Conservation (phyloP, 2,888 invertebrate genomes). For the Mesorhabditis spiculigera region DNA sequence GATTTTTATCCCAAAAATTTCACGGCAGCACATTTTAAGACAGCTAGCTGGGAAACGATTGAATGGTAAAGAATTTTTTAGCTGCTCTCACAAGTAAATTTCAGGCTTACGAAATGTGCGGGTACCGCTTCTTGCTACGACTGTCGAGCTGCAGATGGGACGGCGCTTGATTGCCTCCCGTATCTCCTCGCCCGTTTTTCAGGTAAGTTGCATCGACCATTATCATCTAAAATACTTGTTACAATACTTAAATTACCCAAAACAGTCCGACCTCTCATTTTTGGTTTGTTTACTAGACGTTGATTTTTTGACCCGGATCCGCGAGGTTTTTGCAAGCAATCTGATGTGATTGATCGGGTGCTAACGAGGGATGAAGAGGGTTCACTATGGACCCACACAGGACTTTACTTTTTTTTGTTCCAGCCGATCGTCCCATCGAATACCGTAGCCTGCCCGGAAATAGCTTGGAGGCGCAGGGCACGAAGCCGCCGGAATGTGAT, state of each 20-base stretch:
- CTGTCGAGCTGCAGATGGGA: background rate
- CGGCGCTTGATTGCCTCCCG: background rate
- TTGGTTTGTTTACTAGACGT: too few relatives aligned
- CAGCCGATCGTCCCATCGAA: conserved; percentile 3
- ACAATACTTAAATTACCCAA: too few relatives aligned
- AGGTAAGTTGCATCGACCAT: background rate
- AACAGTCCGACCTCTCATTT: too few relatives aligned
- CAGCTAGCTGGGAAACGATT: background rate
- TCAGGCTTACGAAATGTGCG: background rate
- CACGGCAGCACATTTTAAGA: background rate
- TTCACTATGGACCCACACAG: too few relatives aligned
- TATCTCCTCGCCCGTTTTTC: background rate
- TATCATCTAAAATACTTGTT: too few relatives aligned
- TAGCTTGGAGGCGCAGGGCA: background rate
- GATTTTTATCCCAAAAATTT: background rate
- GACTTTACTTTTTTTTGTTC: background rate
- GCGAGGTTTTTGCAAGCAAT: too few relatives aligned
- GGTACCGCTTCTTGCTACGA: background rate
- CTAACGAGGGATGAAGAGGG: too few relatives aligned
- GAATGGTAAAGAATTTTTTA: background rate
- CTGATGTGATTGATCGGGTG: too few relatives aligned
- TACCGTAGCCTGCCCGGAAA: background rate
- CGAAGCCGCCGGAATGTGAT: background rate
- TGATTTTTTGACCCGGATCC: too few relatives aligned
- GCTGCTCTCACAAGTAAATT: background rate